Conservation (phyloP, 2,113 vertebrate species). For the Nothobranchius furzeri region DNA sequence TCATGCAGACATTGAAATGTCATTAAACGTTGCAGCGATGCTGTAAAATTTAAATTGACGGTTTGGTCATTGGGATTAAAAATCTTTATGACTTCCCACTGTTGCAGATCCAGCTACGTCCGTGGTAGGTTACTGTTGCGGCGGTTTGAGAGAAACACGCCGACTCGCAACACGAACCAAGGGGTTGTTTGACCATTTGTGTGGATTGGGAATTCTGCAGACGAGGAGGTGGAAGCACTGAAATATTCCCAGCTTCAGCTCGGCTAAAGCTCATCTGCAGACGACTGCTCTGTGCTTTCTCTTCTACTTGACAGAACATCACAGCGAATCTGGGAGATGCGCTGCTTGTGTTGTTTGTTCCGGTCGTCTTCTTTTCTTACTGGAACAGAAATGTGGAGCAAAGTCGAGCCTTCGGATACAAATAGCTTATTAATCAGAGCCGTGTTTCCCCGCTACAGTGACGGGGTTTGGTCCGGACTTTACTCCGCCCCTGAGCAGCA, state of each 20-base stretch:
- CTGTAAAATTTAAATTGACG: too few species aligned
- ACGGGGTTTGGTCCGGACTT: neutral
- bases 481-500: neutral
- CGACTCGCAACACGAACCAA: neutral
- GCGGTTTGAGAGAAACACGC: neutral
- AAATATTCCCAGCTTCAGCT: neutral
- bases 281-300: neutral
- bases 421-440: slow-evolving; percentile 1
- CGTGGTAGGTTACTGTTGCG: too few species aligned
- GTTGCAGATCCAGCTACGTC: too few species aligned
- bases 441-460: neutral
- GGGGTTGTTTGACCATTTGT: neutral
- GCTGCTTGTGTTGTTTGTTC: neutral
- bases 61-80: too few species aligned
- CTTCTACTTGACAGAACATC: neutral
- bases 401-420: neutral
- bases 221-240: neutral
- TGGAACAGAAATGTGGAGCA: neutral
- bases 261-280: neutral
- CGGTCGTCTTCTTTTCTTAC: neutral
- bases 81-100: too few species aligned
- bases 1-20: too few species aligned
- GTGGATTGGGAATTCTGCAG: neutral
- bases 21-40: too few species aligned
- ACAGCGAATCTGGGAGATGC: neutral